A percentile compares a stretch with the other conserved stretches of the same genome.
These are phyloP conservation scores for Agrotis ipsilon DNA, from an alignment of 2,888 invertebrate species.

Conservation along the genomic window DNA sequence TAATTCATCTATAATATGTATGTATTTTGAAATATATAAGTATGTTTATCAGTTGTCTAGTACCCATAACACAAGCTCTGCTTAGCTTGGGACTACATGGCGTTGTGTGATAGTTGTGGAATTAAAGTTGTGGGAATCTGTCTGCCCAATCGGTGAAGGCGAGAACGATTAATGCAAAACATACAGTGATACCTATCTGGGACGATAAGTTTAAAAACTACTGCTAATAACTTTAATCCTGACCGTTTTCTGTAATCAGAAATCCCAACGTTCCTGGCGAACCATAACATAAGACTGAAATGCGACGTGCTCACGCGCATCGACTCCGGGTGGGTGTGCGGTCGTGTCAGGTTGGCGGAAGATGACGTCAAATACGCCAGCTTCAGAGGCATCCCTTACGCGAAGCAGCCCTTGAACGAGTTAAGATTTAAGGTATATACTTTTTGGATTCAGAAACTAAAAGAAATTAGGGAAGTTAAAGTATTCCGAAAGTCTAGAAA, in stretches of 20 bases:
- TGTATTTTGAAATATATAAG: no score
- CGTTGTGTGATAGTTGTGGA: no score
- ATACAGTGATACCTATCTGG: neutral
- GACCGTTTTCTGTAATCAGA: constrained; percentile 17
- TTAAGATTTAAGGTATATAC: constrained; percentile 69
- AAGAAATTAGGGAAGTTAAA: neutral
- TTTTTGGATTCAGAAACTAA: neutral
- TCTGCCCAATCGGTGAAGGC: no score
- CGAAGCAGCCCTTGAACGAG: constrained; percentile 78
- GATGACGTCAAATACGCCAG: constrained; percentile 74
- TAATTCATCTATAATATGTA: no score
- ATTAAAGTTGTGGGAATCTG: no score
- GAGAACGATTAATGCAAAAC: neutral
- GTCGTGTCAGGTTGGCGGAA: constrained; percentile 66
- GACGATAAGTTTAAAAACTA: no score
- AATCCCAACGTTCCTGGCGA: constrained; percentile 20
- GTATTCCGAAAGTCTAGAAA: no score
- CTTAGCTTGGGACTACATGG: no score
- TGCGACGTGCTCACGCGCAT: constrained; percentile 66
- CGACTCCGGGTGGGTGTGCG: constrained; percentile 81
- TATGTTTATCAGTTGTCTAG: no score
- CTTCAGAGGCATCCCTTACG: constrained; percentile 84
- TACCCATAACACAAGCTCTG: no score
- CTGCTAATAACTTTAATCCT: neutral
- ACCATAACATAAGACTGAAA: constrained; percentile 6